Evolutionary conservation across 1,140 invertebrate species (phyloP).

Genomic region (Anthonomus grandis): DNA sequence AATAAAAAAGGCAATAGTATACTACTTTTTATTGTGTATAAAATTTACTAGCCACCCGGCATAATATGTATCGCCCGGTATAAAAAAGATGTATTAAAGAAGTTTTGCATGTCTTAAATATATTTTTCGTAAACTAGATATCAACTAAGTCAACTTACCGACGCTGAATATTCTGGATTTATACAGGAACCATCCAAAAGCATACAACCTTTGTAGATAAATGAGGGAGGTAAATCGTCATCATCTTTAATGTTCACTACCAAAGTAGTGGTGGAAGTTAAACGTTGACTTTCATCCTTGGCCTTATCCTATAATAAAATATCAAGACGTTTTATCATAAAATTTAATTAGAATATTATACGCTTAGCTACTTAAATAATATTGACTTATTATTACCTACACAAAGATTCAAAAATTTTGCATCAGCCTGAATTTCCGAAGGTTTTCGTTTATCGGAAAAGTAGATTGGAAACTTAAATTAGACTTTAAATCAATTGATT

Average conservation of each 20-base stretch:
- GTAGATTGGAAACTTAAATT: not conserved
- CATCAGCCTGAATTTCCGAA: not conserved
- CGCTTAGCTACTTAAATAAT: not conserved
- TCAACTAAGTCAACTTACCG: no score
- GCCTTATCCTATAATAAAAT: conserved; percentile 88
- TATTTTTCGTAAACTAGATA: no score
- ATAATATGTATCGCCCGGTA: no score
- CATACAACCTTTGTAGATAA: conserved; percentile 79
- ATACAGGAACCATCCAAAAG: conserved; percentile 75
- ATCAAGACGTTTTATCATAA: conserved; percentile 37
- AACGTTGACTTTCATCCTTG: conserved; percentile 66
- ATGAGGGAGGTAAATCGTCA: conserved; percentile 85
- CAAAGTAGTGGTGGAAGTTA: conserved; percentile 79
- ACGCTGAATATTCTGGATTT: conserved; percentile 75
- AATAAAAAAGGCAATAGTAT: no score
- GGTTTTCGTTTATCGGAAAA: not conserved
- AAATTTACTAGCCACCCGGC: no score
- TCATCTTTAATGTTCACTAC: conserved; percentile 84
- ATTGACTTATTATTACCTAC: no score
- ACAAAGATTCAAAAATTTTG: not conserved
- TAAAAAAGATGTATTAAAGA: no score
- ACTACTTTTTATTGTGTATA: no score
- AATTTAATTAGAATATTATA: not conserved
- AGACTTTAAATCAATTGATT: not conserved
- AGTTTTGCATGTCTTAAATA: no score